Base-by-base conservation (phyloP, 2,113 vertebrate genomes). In the Melanocharis versteri region DNA sequence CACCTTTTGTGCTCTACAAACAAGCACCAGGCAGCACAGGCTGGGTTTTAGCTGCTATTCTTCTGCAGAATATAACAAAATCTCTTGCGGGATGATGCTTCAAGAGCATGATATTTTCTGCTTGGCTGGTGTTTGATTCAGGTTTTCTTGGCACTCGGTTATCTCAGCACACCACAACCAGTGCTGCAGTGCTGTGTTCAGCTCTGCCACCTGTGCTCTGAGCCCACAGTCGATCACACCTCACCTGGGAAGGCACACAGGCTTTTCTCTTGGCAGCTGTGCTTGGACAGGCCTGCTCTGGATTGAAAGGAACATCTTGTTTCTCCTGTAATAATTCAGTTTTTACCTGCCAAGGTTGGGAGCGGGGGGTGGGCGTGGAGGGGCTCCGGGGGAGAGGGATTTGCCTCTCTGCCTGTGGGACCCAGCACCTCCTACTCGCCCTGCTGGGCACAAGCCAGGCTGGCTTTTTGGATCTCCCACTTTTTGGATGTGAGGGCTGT, bases 371-470 rank as follows among this genome's bases (percentile, higher is more conserved):
- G 39, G 12, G 3, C 15, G 1, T 6, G 40, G 35, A 45, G 42
- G 15, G 13, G 15, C 0, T 3, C 2, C 1, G 3, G 50, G 57
- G 10, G 10, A 62, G 11, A 44, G 51, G 18, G 13, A 37, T 65
- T 64, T 44, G 1, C 2, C 9, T 70, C 30, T 40, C 31, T 71
- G 22, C 24, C 40, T 31, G 6, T 57, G n/a, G 28, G 28, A 68
- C 10, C 11, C 45, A 61, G 8, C 21, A 61, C 28, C 24, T 77
- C 40, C 33, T 48, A 1, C 54, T 70, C 47, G 45, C 3, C 22
- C 39, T 81, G 13, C 22, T 9, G 26, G 61, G 24, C 31, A 33
- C 22, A 26, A 47, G 17, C 19, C 40, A 73, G 62, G 31, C 19
- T 81, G 50, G 47, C 7, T 31, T 51, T 50, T n/a, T 78, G n/a